phyloP scores from a whole-genome alignment of 1,140 invertebrate genomes.

The Philaenus spumarius region DNA sequence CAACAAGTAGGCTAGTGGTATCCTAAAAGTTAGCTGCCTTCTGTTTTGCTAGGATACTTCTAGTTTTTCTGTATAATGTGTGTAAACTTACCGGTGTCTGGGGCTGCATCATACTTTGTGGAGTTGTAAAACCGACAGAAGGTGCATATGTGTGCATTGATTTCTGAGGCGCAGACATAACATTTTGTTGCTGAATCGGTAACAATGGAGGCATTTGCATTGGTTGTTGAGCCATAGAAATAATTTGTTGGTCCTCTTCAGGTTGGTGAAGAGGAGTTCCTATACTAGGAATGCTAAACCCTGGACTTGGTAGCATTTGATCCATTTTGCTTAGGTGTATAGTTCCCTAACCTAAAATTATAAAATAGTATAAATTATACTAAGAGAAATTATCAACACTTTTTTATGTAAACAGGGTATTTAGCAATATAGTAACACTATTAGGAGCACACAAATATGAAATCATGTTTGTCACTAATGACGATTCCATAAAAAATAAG shows the following conservation, averaged over 20 bases:
- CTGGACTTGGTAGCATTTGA: slow-evolving; percentile 84
- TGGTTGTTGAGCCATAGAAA: slow-evolving; percentile 67
- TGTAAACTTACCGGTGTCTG: slow-evolving; percentile 67
- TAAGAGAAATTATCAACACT: no score
- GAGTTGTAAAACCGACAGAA: slow-evolving; percentile 54
- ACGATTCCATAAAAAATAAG: no score
- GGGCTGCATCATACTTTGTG: slow-evolving; percentile 72
- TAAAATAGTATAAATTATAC: no score
- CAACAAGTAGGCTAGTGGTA: no score
- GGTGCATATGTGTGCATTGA: slow-evolving; percentile 60
- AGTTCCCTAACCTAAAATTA: no score
- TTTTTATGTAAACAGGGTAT: no score
- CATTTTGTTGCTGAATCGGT: slow-evolving; percentile 40
- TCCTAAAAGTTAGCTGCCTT: not conserved
- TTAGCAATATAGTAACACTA: no score
- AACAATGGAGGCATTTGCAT: slow-evolving; percentile 49
- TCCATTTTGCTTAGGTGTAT: slow-evolving; percentile 69
- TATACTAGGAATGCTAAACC: slow-evolving; percentile 82
- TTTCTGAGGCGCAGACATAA: slow-evolving; percentile 55
- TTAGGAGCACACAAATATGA: no score
- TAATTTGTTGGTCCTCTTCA: slow-evolving; percentile 83
- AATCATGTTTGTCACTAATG: no score
- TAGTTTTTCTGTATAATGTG: not conserved
- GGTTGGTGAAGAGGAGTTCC: slow-evolving; percentile 83
- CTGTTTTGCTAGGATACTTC: not conserved